phyloP scores from a whole-genome alignment of 2,797 vertebrate species.

The Spinibarbus caldwelli region DNA sequence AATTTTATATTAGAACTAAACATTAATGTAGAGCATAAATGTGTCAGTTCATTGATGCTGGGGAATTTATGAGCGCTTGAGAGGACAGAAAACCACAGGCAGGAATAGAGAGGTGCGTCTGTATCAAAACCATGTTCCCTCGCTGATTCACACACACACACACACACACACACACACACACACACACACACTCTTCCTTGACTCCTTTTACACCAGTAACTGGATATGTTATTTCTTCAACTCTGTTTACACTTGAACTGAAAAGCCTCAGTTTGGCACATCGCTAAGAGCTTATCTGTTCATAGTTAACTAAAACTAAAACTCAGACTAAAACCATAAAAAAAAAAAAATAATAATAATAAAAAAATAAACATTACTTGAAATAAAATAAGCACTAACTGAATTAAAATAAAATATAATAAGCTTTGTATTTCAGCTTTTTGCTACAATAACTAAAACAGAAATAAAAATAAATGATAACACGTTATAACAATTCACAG shows the following conservation, averaged over 20 bases:
- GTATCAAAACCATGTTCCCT: slow-evolving; percentile 20
- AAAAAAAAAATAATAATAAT: too few relatives aligned
- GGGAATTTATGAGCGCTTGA: slow-evolving; percentile 57
- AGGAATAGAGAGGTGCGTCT: slow-evolving; percentile 39
- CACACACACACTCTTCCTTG: background rate
- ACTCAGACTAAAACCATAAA: too few relatives aligned
- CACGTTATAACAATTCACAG: too few relatives aligned
- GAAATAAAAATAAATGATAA: too few relatives aligned
- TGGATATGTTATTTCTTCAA: slow-evolving; percentile 45
- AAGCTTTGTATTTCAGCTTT: too few relatives aligned
- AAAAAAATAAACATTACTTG: too few relatives aligned
- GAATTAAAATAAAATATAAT: too few relatives aligned
- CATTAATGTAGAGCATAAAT: slow-evolving; percentile 62
- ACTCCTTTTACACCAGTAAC: slow-evolving; percentile 41
- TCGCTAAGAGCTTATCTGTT: background rate
- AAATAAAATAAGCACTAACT: too few relatives aligned
- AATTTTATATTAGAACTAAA: slow-evolving; percentile 59
- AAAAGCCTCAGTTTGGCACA: background rate
- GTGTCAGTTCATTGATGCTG: slow-evolving; percentile 59
- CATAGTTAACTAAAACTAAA: background rate
- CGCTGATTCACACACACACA: slow-evolving; percentile 5
- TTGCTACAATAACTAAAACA: too few relatives aligned
- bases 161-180: background rate
- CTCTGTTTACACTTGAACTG: slow-evolving; percentile 37
- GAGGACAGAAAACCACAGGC: slow-evolving; percentile 48